Evolutionary conservation across 2,797 vertebrate genomes (phyloP).

Genomic region (Clarias fuscus): DNA sequence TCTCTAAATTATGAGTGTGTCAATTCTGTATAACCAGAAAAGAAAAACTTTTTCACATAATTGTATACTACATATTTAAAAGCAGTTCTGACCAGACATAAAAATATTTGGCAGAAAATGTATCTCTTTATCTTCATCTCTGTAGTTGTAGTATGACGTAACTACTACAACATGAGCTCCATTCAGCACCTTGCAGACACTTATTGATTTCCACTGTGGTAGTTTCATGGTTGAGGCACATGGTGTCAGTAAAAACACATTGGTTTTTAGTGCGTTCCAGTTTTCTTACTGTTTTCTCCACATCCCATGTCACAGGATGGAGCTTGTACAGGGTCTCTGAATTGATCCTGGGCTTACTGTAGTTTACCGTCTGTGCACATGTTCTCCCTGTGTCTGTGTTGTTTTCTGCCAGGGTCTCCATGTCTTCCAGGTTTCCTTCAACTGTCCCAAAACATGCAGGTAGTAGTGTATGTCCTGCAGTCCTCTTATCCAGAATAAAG

Average conservation of each 20-base stretch:
- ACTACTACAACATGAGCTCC: background rate
- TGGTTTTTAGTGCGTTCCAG: background rate
- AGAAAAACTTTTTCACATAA: background rate
- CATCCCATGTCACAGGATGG: background rate
- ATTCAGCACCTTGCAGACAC: background rate
- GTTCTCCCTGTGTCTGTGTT: background rate
- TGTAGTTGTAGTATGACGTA: no score
- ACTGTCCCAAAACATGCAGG: background rate
- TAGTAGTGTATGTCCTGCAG: background rate
- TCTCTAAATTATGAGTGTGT: background rate
- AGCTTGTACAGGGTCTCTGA: background rate
- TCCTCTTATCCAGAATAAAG: background rate
- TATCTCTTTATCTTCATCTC: background rate
- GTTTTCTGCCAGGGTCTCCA: background rate
- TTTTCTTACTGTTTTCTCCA: background rate
- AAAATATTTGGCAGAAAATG: background rate
- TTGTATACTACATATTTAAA: background rate
- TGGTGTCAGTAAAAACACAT: constrained; percentile 42
- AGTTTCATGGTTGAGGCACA: constrained; percentile 23
- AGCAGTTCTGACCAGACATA: background rate
- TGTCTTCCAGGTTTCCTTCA: background rate
- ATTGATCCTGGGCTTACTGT: background rate
- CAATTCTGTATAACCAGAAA: background rate
- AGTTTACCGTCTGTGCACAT: background rate
- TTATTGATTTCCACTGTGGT: constrained; percentile 39